Percentiles rank a stretch among this genome's conserved stretches.
phyloP scores from a whole-genome alignment of 2,797 vertebrate genomes.

The Neosalanx taihuensis region DNA sequence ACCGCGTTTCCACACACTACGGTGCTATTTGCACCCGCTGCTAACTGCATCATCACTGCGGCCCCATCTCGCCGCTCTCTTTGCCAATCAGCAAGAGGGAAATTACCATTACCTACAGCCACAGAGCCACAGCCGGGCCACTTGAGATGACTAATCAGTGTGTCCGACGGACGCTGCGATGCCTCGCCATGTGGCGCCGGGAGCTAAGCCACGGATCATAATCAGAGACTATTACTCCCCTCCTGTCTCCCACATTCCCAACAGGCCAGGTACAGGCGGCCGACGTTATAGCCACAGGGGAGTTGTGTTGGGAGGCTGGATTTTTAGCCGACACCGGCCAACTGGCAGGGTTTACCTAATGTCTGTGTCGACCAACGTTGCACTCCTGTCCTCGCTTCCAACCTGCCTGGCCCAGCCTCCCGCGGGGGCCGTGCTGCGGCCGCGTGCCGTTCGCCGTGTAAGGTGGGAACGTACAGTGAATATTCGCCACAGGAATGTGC shows the following conservation, averaged over 20 bases:
- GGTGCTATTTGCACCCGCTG: slow-evolving; percentile 58
- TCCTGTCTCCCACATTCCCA: slow-evolving; percentile 53
- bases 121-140: slow-evolving; percentile 57
- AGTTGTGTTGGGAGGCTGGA: slow-evolving; percentile 28
- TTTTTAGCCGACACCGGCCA: slow-evolving; percentile 8
- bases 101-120: slow-evolving; percentile 58
- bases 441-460: too few species aligned
- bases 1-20: slow-evolving; percentile 62
- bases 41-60: slow-evolving; percentile 45
- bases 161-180: slow-evolving; percentile 47
- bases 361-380: too few species aligned
- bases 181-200: slow-evolving; percentile 53
- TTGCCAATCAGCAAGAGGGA: slow-evolving; percentile 64
- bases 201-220: slow-evolving; percentile 61
- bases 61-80: slow-evolving; percentile 61
- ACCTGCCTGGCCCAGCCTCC: too few species aligned
- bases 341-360: slow-evolving; percentile 1
- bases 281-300: slow-evolving; percentile 28
- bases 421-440: too few species aligned
- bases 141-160: slow-evolving; percentile 69
- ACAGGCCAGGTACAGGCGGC: slow-evolving; percentile 43
- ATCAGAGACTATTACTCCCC: slow-evolving; percentile 64
- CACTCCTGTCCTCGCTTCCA: too few species aligned
- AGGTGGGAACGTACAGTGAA: background rate
- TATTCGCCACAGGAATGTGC: slow-evolving; percentile 30